Evolutionary conservation across 2,888 invertebrate genomes (phyloP).

Genomic region (Scelioninae gen. 2): DNA sequence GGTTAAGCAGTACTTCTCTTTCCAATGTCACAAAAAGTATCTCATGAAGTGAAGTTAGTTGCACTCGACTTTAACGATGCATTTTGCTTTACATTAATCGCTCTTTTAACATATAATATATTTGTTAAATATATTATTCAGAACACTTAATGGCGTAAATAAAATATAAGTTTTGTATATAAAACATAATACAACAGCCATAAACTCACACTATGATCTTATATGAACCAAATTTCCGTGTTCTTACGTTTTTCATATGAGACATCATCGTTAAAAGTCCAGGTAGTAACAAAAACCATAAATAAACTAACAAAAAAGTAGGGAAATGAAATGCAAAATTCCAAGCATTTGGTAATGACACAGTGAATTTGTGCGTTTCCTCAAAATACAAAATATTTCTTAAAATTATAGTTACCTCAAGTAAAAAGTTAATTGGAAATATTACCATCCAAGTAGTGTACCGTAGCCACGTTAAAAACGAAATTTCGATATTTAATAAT

Average conservation of each 20-base stretch:
- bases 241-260: slow-evolving; percentile 88
- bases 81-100: too few relatives aligned
- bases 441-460: slow-evolving; percentile 96
- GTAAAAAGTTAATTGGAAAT: slow-evolving; percentile 92
- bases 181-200: too few relatives aligned
- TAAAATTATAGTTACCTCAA: slow-evolving; percentile 88
- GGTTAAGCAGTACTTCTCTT: too few relatives aligned
- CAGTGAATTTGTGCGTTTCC: slow-evolving; percentile 85
- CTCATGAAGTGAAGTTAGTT: too few relatives aligned
- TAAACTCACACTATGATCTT: slow-evolving; percentile 60
- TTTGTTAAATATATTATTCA: too few relatives aligned
- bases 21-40: too few relatives aligned
- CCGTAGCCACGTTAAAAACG: slow-evolving; percentile 91
- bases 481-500: slow-evolving; percentile 84
- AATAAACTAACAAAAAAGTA: slow-evolving; percentile 84
- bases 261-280: slow-evolving; percentile 87
- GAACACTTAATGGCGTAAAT: too few relatives aligned
- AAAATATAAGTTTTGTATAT: too few relatives aligned
- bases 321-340: slow-evolving; percentile 93
- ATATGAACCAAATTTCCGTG: slow-evolving; percentile 79
- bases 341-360: slow-evolving; percentile 88
- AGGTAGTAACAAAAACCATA: slow-evolving; percentile 86
- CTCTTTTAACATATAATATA: too few relatives aligned
- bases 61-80: too few relatives aligned
- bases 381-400: slow-evolving; percentile 93